phyloP scores from a whole-genome alignment of 92 coral and sea anemone species.

The Galaxea fascicularis region DNA sequence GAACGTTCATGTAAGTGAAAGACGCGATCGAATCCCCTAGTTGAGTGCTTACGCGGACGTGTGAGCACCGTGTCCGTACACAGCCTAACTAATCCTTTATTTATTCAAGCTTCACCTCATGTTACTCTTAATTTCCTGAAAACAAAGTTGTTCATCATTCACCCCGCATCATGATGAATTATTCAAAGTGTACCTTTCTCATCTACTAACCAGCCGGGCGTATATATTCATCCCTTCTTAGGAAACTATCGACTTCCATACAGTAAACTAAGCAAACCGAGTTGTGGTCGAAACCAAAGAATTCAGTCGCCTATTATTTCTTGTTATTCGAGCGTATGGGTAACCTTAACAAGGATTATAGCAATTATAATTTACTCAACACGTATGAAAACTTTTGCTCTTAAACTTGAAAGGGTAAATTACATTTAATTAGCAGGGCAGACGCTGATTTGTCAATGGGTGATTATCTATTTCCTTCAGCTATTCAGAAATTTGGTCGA shows the following conservation, averaged over 20 bases:
- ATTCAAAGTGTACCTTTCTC: background rate
- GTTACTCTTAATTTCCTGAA: background rate
- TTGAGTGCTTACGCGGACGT: background rate
- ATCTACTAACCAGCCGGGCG: background rate
- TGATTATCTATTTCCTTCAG: background rate
- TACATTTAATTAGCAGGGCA: background rate
- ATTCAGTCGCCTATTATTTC: background rate
- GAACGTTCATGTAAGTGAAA: no score
- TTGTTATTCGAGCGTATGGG: background rate
- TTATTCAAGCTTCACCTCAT: constrained; percentile 1
- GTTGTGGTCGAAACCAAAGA: background rate
- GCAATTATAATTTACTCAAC: background rate
- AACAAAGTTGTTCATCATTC: constrained; percentile 1
- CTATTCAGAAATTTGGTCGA: background rate
- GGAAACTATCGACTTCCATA: no score
- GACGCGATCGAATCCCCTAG: background rate
- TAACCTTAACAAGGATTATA: background rate
- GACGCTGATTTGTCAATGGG: background rate
- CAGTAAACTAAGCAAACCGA: background rate
- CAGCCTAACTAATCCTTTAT: background rate
- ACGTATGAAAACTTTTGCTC: background rate
- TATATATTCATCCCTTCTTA: background rate
- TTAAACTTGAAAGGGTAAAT: background rate
- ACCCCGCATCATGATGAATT: background rate
- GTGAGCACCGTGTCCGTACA: background rate